Percentiles rank a stretch among this genome's conserved stretches.
Conservation (phyloP, 2,888 invertebrate genomes). For the Palloptera scutellata region DNA sequence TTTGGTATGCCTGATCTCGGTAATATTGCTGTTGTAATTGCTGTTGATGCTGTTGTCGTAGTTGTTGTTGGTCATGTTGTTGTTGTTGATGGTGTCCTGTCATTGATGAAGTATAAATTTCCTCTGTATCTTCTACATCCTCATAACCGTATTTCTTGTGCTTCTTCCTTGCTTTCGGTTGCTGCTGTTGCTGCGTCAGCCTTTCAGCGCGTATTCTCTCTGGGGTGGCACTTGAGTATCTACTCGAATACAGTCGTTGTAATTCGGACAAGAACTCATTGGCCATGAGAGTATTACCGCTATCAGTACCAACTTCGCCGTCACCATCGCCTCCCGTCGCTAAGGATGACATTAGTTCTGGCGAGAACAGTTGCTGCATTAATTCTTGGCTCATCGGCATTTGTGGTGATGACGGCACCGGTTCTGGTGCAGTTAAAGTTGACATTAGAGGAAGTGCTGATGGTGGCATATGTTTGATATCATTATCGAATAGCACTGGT, state of each 20-base stretch:
- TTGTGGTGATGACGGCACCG: slow-evolving; percentile 24
- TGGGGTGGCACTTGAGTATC: slow-evolving; percentile 42
- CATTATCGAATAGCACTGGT: slow-evolving; percentile 49
- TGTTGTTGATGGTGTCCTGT: slow-evolving; percentile 6
- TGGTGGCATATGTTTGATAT: slow-evolving; percentile 33
- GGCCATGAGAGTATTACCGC: slow-evolving; percentile 44
- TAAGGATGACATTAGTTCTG: slow-evolving; percentile 19
- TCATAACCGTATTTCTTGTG: slow-evolving; percentile 14
- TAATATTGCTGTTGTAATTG: slow-evolving; percentile 24
- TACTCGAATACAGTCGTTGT: slow-evolving; percentile 48
- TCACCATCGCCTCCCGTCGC: slow-evolving; percentile 19
- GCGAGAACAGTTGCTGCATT: slow-evolving; percentile 46
- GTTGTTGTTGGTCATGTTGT: slow-evolving; percentile 18
- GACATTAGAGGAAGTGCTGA: background rate
- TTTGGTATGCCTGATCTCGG: background rate
- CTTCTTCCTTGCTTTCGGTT: slow-evolving; percentile 6
- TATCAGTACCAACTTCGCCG: slow-evolving; percentile 9
- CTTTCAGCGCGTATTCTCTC: slow-evolving; percentile 3
- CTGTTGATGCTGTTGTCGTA: slow-evolving; percentile 23
- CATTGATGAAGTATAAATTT: slow-evolving; percentile 4
- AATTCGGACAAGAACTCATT: slow-evolving; percentile 53
- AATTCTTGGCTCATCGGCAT: slow-evolving; percentile 41
- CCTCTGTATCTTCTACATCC: slow-evolving; percentile 11
- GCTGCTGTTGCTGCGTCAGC: slow-evolving; percentile 7
- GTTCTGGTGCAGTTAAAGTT: slow-evolving; percentile 10